A percentile compares a stretch with the other conserved stretches of the same genome.
These are phyloP conservation scores for Oryzias javanicus DNA, from an alignment of 2,113 vertebrate species.

Conservation along the genomic window DNA sequence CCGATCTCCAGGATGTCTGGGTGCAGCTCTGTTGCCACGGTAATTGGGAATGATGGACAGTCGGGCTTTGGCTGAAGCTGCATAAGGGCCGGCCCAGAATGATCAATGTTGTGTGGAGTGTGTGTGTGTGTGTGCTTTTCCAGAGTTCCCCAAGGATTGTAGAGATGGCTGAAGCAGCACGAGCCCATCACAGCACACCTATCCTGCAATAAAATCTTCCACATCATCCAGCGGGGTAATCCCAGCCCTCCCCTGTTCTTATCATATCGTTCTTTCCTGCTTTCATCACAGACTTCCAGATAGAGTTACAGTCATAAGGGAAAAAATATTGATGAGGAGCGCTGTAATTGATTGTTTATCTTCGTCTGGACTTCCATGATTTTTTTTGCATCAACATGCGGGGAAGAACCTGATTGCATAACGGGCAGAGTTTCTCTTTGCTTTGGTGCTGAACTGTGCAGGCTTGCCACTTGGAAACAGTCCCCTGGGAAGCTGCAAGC, in stretches of 20 bases:
- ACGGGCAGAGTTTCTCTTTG: conserved; percentile 65
- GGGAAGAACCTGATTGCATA: conserved; percentile 72
- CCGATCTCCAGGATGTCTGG: conserved; percentile 75
- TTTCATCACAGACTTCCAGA: conserved; percentile 31
- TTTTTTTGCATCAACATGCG: conserved; percentile 59
- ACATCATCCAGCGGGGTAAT: conserved; percentile 50
- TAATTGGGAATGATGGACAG: conserved; percentile 79
- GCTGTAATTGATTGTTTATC: conserved; percentile 75
- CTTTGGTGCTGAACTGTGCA: conserved; percentile 75
- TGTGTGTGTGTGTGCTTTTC: conserved; percentile 25
- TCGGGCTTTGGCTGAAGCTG: conserved; percentile 65
- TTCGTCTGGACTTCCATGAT: conserved; percentile 72
- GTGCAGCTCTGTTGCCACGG: conserved; percentile 72
- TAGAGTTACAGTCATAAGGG: conserved; percentile 57
- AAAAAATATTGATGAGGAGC: conserved; percentile 68
- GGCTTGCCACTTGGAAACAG: conserved; percentile 75
- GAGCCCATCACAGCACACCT: conserved; percentile 49
- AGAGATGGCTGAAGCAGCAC: conserved; percentile 42
- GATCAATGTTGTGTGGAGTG: conserved; percentile 54
- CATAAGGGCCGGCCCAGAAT: conserved; percentile 64
- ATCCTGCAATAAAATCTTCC: conserved; percentile 44
- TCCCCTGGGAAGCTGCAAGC: conserved; percentile 68
- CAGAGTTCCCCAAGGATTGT: conserved; percentile 43
- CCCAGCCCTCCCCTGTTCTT: conserved; percentile 32
- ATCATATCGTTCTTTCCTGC: conserved; percentile 30